These are phyloP conservation scores for Drosophila orena DNA, from an alignment of 1,140 invertebrate genomes.

Conservation along the genomic window DNA sequence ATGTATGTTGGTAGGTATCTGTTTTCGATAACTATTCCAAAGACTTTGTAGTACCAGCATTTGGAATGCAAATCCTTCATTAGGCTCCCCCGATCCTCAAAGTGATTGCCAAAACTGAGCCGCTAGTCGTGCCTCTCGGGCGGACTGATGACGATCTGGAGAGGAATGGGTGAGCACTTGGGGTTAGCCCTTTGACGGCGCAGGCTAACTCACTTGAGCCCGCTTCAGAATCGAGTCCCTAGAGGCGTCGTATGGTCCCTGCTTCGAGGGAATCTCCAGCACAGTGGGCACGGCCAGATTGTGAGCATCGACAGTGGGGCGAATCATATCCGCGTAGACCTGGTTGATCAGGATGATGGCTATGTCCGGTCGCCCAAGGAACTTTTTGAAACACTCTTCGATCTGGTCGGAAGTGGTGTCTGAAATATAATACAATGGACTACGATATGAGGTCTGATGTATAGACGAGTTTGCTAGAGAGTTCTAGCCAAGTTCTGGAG, in stretches of 20 bases:
- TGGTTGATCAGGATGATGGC: conserved; percentile 99
- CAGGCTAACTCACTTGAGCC: conserved; percentile 89
- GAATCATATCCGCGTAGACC: conserved; percentile 98
- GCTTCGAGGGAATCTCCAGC: conserved; percentile 99
- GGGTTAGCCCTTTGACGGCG: background rate
- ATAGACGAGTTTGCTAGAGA: too few relatives aligned
- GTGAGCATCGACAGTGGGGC: conserved; percentile 97
- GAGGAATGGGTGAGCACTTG: background rate
- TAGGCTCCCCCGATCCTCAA: conserved; percentile 4
- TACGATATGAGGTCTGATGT: too few relatives aligned
- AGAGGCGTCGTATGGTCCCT: conserved; percentile 98
- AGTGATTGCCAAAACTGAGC: conserved; percentile 18
- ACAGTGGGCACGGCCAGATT: conserved; percentile 96
- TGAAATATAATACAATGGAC: conserved; percentile 74
- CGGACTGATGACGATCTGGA: conserved; percentile 51
- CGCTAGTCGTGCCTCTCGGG: conserved; percentile 26
- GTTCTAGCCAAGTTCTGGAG: too few relatives aligned
- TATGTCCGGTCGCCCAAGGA: conserved; percentile 97
- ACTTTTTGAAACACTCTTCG: conserved; percentile 98
- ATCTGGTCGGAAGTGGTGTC: conserved; percentile 97
- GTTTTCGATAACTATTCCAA: conserved; percentile 45
- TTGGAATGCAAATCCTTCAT: conserved; percentile 56
- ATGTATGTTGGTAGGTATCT: background rate
- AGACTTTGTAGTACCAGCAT: conserved; percentile 54
- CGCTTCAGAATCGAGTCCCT: conserved; percentile 98